Base-by-base conservation (phyloP, 2,888 invertebrate genomes). In the Plutella xylostella region DNA sequence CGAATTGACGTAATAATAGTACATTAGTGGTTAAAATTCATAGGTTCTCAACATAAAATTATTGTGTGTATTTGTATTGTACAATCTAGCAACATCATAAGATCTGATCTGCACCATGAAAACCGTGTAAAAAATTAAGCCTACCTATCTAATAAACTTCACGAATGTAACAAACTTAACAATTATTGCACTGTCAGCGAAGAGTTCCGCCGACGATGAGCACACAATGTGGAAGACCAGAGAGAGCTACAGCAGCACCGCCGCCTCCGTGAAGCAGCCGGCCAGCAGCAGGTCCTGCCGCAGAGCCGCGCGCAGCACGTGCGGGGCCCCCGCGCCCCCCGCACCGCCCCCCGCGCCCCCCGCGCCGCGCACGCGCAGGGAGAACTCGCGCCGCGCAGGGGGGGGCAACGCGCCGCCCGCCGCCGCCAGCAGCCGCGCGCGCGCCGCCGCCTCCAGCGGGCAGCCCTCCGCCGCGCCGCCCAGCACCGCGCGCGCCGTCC, bases 231-330 rank as follows among this genome's bases (percentile, higher is more conserved):
- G 42, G 42, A 42, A 42, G 42, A 42, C 42, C 12, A n/a, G n/a
- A 25, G 5, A 39, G 39, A 52, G 69, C 69, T 79, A 82, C 71
- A 79, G 68, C 51, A 79, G 77, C 42, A 78, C 80, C 40, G 72
- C 68, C 37, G 71, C 72, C 56, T 83, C 82, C 11, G 80, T 82
- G 52, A 83, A 80, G 35, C 79, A 82, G 22, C 80, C 80, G 14
- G 80, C 56, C 48, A 83, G 61, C 37, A 63, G 71, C 70, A 83
- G 73, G 56, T 83, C 82, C 25, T 59, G 56, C 34, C 72, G 63
- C 21, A 82, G 69, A 14, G 77, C 74, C 18, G 79, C 80, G 34
- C 83, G 72, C 72, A 83, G 65, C 28, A 74, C 60, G 51, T 82
- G 82, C 35, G 77, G 76, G 5, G 66, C 48, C 25, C 28, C n/a